Percentiles rank a stretch among this genome's conserved stretches.
Evolutionary conservation across 2,888 invertebrate genomes (phyloP).

Genomic region (Hymenopus coronatus): DNA sequence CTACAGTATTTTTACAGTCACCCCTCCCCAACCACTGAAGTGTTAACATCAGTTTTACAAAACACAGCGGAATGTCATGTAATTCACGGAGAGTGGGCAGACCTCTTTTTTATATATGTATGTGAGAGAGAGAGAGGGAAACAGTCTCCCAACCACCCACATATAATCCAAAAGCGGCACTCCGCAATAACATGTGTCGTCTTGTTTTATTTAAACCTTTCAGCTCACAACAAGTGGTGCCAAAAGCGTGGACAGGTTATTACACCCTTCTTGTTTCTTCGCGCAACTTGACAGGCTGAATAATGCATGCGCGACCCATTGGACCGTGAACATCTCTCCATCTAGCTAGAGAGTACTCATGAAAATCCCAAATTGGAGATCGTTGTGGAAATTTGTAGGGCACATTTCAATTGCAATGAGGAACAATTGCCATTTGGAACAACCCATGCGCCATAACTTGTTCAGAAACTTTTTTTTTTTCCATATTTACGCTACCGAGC

Average conservation of each 20-base stretch:
- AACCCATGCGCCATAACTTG: neutral
- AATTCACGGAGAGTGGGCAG: no score
- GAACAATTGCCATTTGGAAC: neutral
- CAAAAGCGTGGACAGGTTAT: neutral
- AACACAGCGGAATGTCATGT: no score
- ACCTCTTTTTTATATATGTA: neutral
- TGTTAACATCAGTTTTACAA: no score
- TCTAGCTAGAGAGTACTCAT: neutral
- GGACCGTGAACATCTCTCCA: neutral
- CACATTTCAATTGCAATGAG: neutral
- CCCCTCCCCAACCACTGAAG: no score
- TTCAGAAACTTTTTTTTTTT: neutral
- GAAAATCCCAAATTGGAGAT: neutral
- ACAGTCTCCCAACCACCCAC: neutral
- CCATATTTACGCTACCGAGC: no score
- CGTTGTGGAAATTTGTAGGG: neutral
- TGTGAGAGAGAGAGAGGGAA: neutral
- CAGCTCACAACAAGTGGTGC: neutral
- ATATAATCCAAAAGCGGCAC: neutral
- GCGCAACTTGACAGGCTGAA: neutral
- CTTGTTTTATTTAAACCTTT: neutral
- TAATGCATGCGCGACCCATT: neutral
- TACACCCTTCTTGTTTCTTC: neutral
- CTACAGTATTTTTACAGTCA: no score
- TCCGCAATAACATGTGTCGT: neutral